These are phyloP conservation scores for Bubalus kerabau DNA, from an alignment of 2,113 vertebrate species.

Conservation along the genomic window DNA sequence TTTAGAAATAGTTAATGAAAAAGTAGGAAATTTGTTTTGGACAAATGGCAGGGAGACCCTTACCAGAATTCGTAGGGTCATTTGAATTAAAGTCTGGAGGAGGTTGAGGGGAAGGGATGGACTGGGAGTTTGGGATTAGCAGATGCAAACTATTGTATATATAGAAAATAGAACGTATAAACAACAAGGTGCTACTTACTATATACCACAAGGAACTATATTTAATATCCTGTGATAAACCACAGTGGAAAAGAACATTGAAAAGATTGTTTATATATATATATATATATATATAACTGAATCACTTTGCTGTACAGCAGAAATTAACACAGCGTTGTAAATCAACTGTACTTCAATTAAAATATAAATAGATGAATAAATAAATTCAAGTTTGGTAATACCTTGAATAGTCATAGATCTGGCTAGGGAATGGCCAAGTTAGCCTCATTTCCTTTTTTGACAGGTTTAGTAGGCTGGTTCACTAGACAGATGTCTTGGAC, in stretches of 20 bases:
- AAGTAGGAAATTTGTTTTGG: background rate
- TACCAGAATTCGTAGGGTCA: background rate
- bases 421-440: background rate
- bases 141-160: background rate
- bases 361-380: background rate
- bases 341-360: background rate
- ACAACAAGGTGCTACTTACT: background rate
- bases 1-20: background rate
- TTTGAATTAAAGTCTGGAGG: background rate
- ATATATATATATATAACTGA: too few species aligned
- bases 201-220: background rate
- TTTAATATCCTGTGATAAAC: background rate
- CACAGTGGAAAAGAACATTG: background rate
- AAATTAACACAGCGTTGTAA: background rate
- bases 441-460: slow-evolving; percentile 12
- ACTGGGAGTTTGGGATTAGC: background rate
- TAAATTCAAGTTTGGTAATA: background rate
- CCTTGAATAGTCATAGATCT: background rate
- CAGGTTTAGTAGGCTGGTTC: background rate
- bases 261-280: background rate
- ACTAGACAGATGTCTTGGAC: background rate
- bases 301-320: background rate
- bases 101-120: background rate
- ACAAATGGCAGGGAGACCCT: background rate
- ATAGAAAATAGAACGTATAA: background rate